Percentiles rank a stretch among this genome's conserved stretches.
Conservation (phyloP, 2,113 vertebrate genomes). For the Orcinus orca region DNA sequence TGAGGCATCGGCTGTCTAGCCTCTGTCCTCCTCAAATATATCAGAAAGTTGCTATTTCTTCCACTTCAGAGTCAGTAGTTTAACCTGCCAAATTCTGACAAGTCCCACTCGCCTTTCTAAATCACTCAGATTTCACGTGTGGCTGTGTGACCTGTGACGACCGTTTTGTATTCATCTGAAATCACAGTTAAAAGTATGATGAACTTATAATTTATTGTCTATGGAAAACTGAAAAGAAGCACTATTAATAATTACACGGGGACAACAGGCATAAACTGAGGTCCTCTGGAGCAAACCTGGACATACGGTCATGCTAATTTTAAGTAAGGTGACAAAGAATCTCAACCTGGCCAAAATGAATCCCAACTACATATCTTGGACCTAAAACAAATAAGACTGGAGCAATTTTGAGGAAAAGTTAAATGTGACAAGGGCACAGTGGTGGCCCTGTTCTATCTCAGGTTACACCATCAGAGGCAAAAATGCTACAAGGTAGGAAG, state of each 20-base stretch:
- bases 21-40: neutral
- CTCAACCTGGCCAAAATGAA: neutral
- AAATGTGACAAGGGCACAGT: neutral
- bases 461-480: neutral
- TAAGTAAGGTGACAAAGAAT: neutral
- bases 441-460: neutral
- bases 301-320: fast-evolving
- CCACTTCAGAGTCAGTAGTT: neutral
- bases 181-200: neutral
- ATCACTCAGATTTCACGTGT: neutral
- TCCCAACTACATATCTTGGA: neutral
- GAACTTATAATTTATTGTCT: too few species aligned
- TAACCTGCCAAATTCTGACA: neutral
- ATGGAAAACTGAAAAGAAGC: neutral
- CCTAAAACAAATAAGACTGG: neutral
- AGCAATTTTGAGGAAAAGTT: neutral
- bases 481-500: neutral
- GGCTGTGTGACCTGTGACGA: neutral
- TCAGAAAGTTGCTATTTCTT: neutral
- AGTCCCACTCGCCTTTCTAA: neutral
- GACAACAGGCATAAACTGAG: neutral
- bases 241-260: neutral
- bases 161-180: too few species aligned
- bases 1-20: neutral
- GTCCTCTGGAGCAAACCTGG: neutral